Base-by-base conservation (phyloP, 1,140 invertebrate genomes). In the Telenomus remus region DNA sequence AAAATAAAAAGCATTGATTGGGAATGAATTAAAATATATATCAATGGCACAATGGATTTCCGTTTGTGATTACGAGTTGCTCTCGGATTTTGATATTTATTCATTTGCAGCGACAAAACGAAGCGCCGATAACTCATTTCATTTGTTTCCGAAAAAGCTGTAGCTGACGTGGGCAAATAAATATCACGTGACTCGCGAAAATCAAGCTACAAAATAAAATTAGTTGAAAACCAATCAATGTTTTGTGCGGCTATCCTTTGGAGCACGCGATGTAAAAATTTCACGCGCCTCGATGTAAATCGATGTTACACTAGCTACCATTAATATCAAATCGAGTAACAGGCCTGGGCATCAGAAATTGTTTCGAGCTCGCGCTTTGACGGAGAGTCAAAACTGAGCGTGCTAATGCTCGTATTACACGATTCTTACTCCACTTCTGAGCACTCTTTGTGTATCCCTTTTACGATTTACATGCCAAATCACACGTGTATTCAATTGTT, bases 191-290 rank as follows among this genome's bases (percentile, higher is more conserved):
- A 76, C 14, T 33, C 9, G 57, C 19, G 65, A 76, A 70, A 70
- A 70, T 76, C 48, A 65, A 65, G 59, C 65, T 10, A 53, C 73
- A n/a, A 70, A 70, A 70, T 60, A 70, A 55, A 76, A 76, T 76
- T 65, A 76, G 65, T 70, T 15, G 49, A 76, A 70, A 76, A 69
- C 60, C 73, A 69, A 70, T 76, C 73, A 69, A 70, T 65, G 65
- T 70, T n/a, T 70, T 44, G 60, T 35, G 53, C 35, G 60, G 59
- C 47, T 46, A 63, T 64, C 15, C 57, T 46, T 75, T 64, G 68
- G 49, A 53, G 19, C 72, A 68, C 72, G 72, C 72, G 63, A 75
- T 68, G 72, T 61, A 74, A 75, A 69, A 75, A 74, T 66, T 47
- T 60, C 12, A 39, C 39, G 13, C 60, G 13, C 16, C 43, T 14